Evolutionary conservation across 2,797 vertebrate genomes (phyloP).

Genomic region (Melanotaenia maccullochi): DNA sequence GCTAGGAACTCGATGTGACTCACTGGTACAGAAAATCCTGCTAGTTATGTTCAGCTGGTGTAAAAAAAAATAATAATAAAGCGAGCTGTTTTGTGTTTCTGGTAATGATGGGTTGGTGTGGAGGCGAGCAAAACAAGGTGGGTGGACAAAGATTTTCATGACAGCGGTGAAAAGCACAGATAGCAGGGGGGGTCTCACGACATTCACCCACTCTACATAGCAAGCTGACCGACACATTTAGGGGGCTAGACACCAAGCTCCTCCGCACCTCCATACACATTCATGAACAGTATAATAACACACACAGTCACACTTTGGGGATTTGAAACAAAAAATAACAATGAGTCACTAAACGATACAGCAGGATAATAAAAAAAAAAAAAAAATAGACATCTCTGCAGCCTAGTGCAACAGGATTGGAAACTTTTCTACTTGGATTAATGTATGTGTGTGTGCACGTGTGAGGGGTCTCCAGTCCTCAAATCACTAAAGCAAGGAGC

Average conservation of each 20-base stretch:
- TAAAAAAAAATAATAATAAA: conserved; percentile 7
- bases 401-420: not conserved
- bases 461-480: conserved; percentile 25
- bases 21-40: conserved; percentile 12
- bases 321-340: conserved; percentile 3
- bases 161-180: conserved; percentile 59
- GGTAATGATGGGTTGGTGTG: conserved; percentile 47
- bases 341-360: conserved; percentile 45
- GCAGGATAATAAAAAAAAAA: conserved; percentile 16
- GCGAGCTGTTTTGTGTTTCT: conserved; percentile 17
- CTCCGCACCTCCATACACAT: conserved; percentile 30
- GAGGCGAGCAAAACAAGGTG: conserved; percentile 43
- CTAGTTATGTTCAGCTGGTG: conserved; percentile 8
- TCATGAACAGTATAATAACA: conserved; percentile 20
- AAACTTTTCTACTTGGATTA: conserved; percentile 10
- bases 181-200: conserved; percentile 67
- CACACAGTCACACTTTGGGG: not conserved
- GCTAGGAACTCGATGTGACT: conserved; percentile 22
- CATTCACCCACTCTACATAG: conserved; percentile 69
- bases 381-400: conserved; percentile 25
- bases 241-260: conserved; percentile 44
- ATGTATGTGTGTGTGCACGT: conserved; percentile 1
- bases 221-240: conserved; percentile 57
- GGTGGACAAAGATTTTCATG: conserved; percentile 57
- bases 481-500: conserved; percentile 49